These are phyloP conservation scores for Venustaconcha ellipsiformis DNA, from an alignment of 1,140 invertebrate species.

Conservation along the genomic window DNA sequence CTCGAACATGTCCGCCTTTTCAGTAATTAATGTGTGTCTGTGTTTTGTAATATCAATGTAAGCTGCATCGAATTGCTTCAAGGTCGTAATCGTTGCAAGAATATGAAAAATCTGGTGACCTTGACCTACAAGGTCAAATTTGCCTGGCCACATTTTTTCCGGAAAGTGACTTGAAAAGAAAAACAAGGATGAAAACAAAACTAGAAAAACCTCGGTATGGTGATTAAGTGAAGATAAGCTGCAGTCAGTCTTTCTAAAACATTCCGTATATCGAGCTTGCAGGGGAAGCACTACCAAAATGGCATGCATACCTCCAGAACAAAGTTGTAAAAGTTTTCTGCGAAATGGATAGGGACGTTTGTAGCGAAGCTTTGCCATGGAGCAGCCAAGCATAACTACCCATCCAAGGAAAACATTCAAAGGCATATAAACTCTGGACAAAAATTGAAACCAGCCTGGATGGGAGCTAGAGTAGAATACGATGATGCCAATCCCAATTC, in stretches of 20 bases:
- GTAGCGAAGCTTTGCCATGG: slow-evolving; percentile 11
- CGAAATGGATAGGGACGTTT: slow-evolving; percentile 8
- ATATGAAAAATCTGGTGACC: slow-evolving; percentile 69
- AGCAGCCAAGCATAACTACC: slow-evolving; percentile 14
- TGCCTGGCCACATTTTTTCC: slow-evolving; percentile 66
- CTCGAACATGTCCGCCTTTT: too few relatives aligned
- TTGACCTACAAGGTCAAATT: slow-evolving; percentile 68
- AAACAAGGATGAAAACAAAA: slow-evolving; percentile 36
- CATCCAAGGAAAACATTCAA: slow-evolving; percentile 8
- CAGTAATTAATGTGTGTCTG: too few relatives aligned
- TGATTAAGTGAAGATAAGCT: slow-evolving; percentile 26
- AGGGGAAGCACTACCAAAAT: slow-evolving; percentile 8
- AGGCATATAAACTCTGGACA: not conserved
- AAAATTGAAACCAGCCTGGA: not conserved
- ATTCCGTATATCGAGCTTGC: slow-evolving; percentile 1
- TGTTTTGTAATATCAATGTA: slow-evolving; percentile 18
- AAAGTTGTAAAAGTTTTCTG: slow-evolving; percentile 8
- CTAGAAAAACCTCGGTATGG: slow-evolving; percentile 10
- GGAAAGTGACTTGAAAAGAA: slow-evolving; percentile 68
- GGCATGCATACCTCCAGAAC: slow-evolving; percentile 2
- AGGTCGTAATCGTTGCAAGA: slow-evolving; percentile 53
- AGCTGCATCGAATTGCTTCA: slow-evolving; percentile 59
- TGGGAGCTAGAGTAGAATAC: slow-evolving; percentile 2
- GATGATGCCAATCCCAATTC: slow-evolving; percentile 10
- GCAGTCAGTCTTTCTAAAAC: slow-evolving; percentile 5